Evolutionary conservation across 2,113 vertebrate species (phyloP).

Genomic region (Macrotis lagotis): DNA sequence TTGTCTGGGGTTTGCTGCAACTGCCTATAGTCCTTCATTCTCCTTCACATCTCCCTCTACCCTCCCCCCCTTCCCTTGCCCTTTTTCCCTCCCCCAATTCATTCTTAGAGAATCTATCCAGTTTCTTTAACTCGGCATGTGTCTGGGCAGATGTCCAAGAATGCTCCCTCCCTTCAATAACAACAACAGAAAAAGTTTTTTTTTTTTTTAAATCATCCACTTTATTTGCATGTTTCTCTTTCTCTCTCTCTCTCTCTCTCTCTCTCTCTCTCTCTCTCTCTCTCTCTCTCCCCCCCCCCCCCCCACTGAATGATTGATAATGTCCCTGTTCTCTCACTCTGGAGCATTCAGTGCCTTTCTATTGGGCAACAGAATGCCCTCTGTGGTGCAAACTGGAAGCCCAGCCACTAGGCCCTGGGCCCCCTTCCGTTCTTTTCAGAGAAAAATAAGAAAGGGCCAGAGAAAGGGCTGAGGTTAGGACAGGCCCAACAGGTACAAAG

Average conservation of each 20-base stretch:
- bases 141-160: constrained; percentile 99
- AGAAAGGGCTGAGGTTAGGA: constrained; percentile 83
- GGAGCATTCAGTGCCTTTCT: constrained; percentile 81
- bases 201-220: constrained; percentile 77
- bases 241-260: constrained; percentile 28
- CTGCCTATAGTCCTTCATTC: constrained; percentile 21
- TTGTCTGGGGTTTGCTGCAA: constrained; percentile 77
- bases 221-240: constrained; percentile 73
- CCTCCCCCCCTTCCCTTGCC: constrained; percentile 73
- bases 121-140: constrained; percentile 90
- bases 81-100: constrained; percentile 79
- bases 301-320: constrained; percentile 82
- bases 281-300: constrained; percentile 69
- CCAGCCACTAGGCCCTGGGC: constrained; percentile 71
- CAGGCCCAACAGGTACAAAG: constrained; percentile 88
- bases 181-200: constrained; percentile 79
- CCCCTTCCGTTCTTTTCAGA: constrained; percentile 89
- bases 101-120: constrained; percentile 86
- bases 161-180: constrained; percentile 81
- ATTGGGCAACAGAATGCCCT: constrained; percentile 85
- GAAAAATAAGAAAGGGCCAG: constrained; percentile 64
- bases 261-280: constrained; percentile 61
- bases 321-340: constrained; percentile 63
- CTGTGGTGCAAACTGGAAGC: constrained; percentile 86
- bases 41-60: constrained; percentile 71